A percentile compares a stretch with the other conserved stretches of the same genome.
Evolutionary conservation across 2,113 vertebrate genomes (phyloP).

Genomic region (Forbesichthys agassizii): DNA sequence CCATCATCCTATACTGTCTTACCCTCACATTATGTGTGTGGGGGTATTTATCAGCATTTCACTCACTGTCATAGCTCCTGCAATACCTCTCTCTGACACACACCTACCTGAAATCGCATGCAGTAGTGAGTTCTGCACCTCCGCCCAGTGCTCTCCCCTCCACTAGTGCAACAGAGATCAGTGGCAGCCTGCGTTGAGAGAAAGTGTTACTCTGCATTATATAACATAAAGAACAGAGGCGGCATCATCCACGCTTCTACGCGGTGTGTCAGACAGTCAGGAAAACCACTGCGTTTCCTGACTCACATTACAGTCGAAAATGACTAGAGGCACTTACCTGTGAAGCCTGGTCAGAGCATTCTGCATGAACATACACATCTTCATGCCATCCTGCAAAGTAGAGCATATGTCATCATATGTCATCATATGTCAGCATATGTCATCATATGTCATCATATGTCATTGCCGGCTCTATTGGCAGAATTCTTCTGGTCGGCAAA

Average conservation of each 20-base stretch:
- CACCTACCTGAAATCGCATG: conserved; percentile 93
- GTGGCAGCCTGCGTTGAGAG: conserved; percentile 82
- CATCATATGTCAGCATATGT: not conserved
- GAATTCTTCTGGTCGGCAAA: no score
- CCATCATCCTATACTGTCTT: no score
- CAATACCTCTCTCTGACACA: not conserved
- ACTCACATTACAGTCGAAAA: not conserved
- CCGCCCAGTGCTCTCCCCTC: conserved; percentile 91
- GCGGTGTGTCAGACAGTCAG: not conserved
- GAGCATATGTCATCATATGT: not conserved
- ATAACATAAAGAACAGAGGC: not conserved
- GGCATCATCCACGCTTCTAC: not conserved
- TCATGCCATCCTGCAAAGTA: conserved; percentile 84
- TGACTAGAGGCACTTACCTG: conserved; percentile 77
- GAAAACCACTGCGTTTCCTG: not conserved
- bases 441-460: not conserved
- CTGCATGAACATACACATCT: conserved; percentile 98
- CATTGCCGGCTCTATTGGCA: not conserved
- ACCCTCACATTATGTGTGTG: not conserved
- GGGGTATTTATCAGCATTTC: not conserved
- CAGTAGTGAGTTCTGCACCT: conserved; percentile 90
- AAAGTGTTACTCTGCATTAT: conserved; percentile 9
- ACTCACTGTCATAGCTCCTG: not conserved
- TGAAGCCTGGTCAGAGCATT: conserved; percentile 88
- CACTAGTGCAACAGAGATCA: conserved; percentile 90